A percentile compares a stretch with the other conserved stretches of the same genome.
phyloP scores from a whole-genome alignment of 2,888 invertebrate genomes.

The Drosophila mettleri region DNA sequence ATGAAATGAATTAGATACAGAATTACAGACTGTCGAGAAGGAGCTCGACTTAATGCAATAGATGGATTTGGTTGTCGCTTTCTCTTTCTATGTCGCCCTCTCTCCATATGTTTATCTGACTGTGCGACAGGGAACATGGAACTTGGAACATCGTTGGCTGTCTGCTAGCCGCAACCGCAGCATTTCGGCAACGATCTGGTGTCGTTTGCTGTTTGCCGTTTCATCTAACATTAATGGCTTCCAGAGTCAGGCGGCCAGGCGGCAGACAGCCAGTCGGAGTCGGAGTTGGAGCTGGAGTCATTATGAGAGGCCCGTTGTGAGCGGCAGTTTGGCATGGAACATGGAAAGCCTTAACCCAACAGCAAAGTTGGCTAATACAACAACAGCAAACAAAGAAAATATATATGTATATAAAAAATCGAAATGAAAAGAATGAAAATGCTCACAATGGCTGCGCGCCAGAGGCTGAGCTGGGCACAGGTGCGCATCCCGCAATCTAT shows the following conservation, averaged over 20 bases:
- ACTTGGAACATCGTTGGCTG: constrained; percentile 27
- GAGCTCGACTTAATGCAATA: constrained; percentile 1
- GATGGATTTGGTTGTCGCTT: neutral
- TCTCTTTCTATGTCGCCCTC: neutral
- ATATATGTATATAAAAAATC: constrained; percentile 40
- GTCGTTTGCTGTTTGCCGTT: constrained; percentile 31
- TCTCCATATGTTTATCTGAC: neutral
- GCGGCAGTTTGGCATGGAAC: neutral
- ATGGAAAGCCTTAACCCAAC: neutral
- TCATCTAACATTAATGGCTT: constrained; percentile 47
- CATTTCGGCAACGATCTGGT: constrained; percentile 41
- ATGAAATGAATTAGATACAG: constrained; percentile 10
- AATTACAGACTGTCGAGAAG: neutral
- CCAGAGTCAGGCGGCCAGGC: constrained; percentile 33
- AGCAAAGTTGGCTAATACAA: constrained; percentile 63
- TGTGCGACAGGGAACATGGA: constrained; percentile 29
- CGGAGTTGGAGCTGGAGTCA: neutral
- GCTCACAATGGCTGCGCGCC: neutral
- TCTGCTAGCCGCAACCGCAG: constrained; percentile 45
- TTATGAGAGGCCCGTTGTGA: constrained; percentile 1
- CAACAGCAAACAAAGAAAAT: constrained; percentile 41
- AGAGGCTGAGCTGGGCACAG: constrained; percentile 11
- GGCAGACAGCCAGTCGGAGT: constrained; percentile 2
- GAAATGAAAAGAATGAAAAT: constrained; percentile 43
- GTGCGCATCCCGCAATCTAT: neutral